These are phyloP conservation scores for Bombycilla garrulus DNA, from an alignment of 2,113 vertebrate genomes.

Conservation along the genomic window DNA sequence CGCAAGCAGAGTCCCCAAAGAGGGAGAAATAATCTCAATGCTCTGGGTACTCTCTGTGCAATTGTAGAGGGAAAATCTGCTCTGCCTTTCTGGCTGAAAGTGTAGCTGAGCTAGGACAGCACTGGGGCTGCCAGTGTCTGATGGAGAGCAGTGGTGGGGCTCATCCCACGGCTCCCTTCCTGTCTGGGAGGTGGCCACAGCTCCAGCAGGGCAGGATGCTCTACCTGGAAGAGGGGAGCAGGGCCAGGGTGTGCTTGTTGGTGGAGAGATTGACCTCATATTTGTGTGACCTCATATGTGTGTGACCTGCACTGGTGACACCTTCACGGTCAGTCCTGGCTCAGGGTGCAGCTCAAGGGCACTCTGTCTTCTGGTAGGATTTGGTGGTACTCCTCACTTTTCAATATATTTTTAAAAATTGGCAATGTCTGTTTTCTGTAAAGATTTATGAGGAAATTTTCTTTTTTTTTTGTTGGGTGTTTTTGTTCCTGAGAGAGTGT, in stretches of 20 bases:
- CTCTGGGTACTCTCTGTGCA: neutral
- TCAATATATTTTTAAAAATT: neutral
- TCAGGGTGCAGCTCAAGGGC: neutral
- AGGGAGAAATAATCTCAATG: neutral
- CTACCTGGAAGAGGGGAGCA: neutral
- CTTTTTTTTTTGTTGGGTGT: neutral
- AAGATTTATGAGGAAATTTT: neutral
- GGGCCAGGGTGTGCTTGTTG: neutral
- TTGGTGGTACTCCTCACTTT: neutral
- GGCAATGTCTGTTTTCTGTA: neutral
- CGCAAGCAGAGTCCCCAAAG: neutral
- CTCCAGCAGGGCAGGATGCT: neutral
- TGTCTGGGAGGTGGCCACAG: fast-evolving
- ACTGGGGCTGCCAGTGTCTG: neutral
- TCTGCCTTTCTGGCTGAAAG: neutral
- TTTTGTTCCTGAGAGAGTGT: neutral
- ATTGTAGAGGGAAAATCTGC: neutral
- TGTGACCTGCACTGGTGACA: neutral
- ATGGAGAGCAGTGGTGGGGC: neutral
- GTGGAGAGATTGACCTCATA: fast-evolving
- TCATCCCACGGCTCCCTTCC: fast-evolving
- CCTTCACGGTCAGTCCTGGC: no score
- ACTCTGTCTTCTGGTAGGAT: neutral
- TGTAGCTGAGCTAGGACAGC: neutral
- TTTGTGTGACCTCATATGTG: no score